Evolutionary conservation across 2,113 vertebrate genomes (phyloP).

Genomic region (Aphelocoma coerulescens): DNA sequence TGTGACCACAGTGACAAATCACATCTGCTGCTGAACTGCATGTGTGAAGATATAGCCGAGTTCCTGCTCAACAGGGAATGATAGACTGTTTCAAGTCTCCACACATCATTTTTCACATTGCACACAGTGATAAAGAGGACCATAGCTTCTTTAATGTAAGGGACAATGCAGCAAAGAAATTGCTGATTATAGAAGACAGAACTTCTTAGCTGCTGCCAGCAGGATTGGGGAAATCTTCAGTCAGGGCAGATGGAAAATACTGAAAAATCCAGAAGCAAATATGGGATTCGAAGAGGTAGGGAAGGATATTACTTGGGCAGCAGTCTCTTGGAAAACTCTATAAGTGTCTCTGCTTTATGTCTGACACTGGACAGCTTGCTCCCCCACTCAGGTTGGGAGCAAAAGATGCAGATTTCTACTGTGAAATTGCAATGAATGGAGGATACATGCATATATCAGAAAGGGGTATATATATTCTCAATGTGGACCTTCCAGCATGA

Average conservation of each 20-base stretch:
- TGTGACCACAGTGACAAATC: background rate
- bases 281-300: background rate
- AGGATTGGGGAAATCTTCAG: background rate
- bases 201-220: background rate
- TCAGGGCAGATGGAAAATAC: background rate
- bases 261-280: background rate
- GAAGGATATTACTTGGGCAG: background rate
- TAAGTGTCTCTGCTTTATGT: background rate
- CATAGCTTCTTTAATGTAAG: background rate
- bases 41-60: background rate
- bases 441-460: background rate
- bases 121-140: background rate
- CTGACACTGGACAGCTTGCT: background rate
- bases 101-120: background rate
- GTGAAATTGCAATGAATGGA: background rate
- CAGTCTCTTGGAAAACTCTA: background rate
- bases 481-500: background rate
- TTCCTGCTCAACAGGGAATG: background rate
- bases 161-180: background rate
- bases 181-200: background rate
- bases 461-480: background rate
- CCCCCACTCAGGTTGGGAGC: rapidly evolving
- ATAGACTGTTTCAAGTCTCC: background rate
- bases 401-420: background rate
- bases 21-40: background rate